Base-by-base conservation (phyloP, 2,113 vertebrate genomes). In the Nerophis ophidion region DNA sequence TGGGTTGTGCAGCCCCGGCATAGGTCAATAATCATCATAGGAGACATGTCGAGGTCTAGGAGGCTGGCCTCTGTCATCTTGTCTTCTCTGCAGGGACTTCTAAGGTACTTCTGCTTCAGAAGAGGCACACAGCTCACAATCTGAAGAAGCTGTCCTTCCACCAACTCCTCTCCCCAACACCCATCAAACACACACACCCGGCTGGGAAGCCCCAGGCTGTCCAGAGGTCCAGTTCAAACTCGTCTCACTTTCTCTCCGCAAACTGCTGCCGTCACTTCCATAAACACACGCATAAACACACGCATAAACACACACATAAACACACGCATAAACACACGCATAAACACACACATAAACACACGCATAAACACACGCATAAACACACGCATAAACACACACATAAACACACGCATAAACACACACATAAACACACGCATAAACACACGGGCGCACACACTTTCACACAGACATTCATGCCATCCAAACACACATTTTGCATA, bases 161-260 rank as follows among this genome's bases (percentile, higher is more conserved):
- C 36, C 54, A 7, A 65, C 79, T 52, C 72, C 68, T 71, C 63
- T 40, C 69, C 55, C 10, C 68, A 69, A 72, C 55, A 40, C 36
- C 53, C 42, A 40, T 56, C 63, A 47, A 50, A 48, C 45, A 53
- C 75, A 78, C 61, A 16, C 64, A 79, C 74, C 51, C 82, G 60
- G 75, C 69, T 38, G 60, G 58, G 76, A 76, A 71, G 75, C 81
- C 68, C 63, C 64, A 52, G 68, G 60, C 60, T 15, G 70, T 82
- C 75, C 0, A 46, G 63, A 77, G 82, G 83, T 65, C 44, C 65
- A 78, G 81, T 83, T 88, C 82, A 81, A 74, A 66, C 79, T 71
- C 5, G 40, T 71, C 78, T 79, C 72, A 16, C 61, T 82, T 66
- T 52, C 65, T 74, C 68, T 33, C 71, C 82, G 70, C 4, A 5